Conservation (phyloP, 1,140 invertebrate genomes). For the Belonocnema kinseyi region DNA sequence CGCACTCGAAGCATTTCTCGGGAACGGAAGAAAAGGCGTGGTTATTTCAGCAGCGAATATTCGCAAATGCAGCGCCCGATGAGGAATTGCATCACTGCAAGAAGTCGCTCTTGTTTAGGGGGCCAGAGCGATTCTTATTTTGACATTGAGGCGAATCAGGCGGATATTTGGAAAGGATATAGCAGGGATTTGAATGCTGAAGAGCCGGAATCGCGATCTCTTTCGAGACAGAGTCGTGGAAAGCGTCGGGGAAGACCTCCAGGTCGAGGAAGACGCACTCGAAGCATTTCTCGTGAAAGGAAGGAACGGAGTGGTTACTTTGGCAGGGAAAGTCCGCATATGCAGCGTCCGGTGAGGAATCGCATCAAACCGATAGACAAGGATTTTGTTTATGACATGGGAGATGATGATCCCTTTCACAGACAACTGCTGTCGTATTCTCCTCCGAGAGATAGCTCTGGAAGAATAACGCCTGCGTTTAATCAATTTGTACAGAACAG, state of each 20-base stretch:
- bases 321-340: constrained; percentile 31
- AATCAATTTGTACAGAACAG: not conserved
- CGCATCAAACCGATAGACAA: constrained; percentile 80
- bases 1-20: not conserved
- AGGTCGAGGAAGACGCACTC: not conserved
- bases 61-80: not conserved
- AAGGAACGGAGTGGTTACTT: constrained; percentile 14
- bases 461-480: no score
- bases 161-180: no score
- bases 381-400: constrained; percentile 82
- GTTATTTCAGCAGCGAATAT: constrained; percentile 29
- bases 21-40: not conserved
- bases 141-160: no score
- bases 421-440: not conserved
- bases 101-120: no score
- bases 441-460: not conserved
- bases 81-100: no score
- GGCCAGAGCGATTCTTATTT: no score
- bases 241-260: not conserved
- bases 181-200: no score
- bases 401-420: constrained; percentile 38
- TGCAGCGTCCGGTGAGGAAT: constrained; percentile 78
- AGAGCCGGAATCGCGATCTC: no score
- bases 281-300: not conserved
- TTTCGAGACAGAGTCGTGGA: not conserved